Base-by-base conservation (phyloP, 2,888 invertebrate genomes). In the Xanthia icteritia region DNA sequence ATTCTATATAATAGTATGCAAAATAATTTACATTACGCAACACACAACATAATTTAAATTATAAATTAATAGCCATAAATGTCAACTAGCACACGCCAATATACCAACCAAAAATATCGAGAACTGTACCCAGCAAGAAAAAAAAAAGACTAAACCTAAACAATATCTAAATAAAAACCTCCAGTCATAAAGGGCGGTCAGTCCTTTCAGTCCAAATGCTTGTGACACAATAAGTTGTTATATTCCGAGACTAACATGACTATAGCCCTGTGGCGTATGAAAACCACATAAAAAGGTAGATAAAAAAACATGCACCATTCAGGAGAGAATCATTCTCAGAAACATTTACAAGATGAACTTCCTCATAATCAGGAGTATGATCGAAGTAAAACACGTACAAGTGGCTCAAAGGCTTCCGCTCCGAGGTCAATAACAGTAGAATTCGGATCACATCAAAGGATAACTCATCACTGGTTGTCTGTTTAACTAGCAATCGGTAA, bases 371-470 rank as follows among this genome's bases (percentile, higher is more conserved):
- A 69, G 31, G 13, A 64, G 39, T 61, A 80, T 76, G 61, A 45
- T 69, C 54, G 23, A 54, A 83, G 70, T 71, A 42, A 54, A 74
- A 76, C 56, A 61, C 61, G 58, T 54, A n/a, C 36, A 51, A 65
- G 27, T 65, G 54, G 20, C 39, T 76, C 65, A 73, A 88, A 86
- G 86, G 83, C 64, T 75, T 85, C 76, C 73, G 76, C 31, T 77
- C 31, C 23, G 36, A 51, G 42, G 63, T 75, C 39, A 68, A 54
- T 68, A 70, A 17, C 72, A 65, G 61, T 60, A 56, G 39, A 71
- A 76, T 72, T 72, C 17, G 27, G 63, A 67, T 72, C 23, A 66
- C 72, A 73, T 83, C 83, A 86, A 86, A 86, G 69, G 69, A 70
- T 56, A 63, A 15, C 45, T 67, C 76, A 58, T 72, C 70, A 79